These are phyloP conservation scores for Liodrosophila aerea DNA, from an alignment of 2,888 invertebrate genomes.

Conservation along the genomic window DNA sequence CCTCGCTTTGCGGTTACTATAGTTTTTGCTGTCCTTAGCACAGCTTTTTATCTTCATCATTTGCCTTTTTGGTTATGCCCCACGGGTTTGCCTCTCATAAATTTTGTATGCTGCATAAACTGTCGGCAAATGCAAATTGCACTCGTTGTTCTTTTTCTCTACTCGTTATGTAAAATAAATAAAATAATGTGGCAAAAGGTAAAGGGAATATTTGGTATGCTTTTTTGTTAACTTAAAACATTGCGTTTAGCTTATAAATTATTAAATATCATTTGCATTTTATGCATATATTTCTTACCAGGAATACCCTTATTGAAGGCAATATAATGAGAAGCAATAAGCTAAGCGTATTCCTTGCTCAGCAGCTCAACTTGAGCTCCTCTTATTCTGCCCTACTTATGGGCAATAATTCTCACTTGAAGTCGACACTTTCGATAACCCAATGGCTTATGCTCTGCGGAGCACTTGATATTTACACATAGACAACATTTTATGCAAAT, in stretches of 20 bases:
- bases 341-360: too few species aligned
- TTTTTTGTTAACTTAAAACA: too few species aligned
- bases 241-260: too few species aligned
- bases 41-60: constrained; percentile 5
- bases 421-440: too few species aligned
- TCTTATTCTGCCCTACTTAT: too few species aligned
- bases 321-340: too few species aligned
- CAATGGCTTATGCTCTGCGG: neutral
- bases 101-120: constrained; percentile 45
- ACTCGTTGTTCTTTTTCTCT: constrained; percentile 6
- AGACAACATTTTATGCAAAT: constrained; percentile 53
- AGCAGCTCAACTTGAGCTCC: too few species aligned
- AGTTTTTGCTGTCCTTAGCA: constrained; percentile 10
- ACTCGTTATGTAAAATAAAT: constrained; percentile 8
- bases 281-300: too few species aligned
- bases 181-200: constrained; percentile 3
- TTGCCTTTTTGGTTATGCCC: constrained; percentile 7
- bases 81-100: constrained; percentile 26
- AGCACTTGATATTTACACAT: constrained; percentile 42
- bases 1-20: too few species aligned
- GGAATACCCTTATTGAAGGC: too few species aligned
- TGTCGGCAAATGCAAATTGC: constrained; percentile 49
- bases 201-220: constrained; percentile 5
- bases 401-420: too few species aligned
- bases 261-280: too few species aligned